These are phyloP conservation scores for Bucorvus abyssinicus DNA, from an alignment of 2,797 vertebrate species.

Conservation along the genomic window DNA sequence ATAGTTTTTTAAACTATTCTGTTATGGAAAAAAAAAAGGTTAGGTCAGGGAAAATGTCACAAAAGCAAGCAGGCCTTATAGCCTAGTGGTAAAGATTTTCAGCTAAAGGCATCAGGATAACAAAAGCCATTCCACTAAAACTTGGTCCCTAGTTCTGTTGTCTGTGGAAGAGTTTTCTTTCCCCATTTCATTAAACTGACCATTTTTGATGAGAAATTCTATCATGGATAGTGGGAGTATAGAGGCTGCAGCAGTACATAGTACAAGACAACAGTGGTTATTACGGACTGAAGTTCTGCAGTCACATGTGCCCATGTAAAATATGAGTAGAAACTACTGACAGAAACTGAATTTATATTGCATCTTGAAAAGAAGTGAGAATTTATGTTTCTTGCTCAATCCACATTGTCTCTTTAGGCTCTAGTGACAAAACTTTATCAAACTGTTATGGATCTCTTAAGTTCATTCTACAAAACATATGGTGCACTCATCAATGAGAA, in stretches of 20 bases:
- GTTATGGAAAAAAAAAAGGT: neutral
- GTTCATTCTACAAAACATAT: neutral
- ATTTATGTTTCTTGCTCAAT: neutral
- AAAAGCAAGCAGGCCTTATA: neutral
- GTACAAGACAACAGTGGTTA: neutral
- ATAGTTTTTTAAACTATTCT: neutral
- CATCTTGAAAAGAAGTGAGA: neutral
- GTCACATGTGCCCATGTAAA: neutral
- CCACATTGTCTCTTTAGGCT: neutral
- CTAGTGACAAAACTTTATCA: neutral
- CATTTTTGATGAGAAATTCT: neutral
- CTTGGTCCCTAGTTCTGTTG: neutral
- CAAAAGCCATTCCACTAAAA: neutral
- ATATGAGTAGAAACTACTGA: neutral
- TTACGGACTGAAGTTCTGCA: neutral
- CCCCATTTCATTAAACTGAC: neutral
- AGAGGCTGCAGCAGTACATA: neutral
- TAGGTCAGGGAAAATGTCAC: neutral
- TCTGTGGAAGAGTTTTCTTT: neutral
- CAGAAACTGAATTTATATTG: neutral
- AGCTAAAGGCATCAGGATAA: neutral
- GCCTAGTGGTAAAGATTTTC: neutral
- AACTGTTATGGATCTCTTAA: neutral
- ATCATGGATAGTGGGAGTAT: neutral
- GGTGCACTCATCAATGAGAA: neutral